Percentiles rank a stretch among this genome's conserved stretches.
Evolutionary conservation across 2,888 invertebrate genomes (phyloP).

Genomic region (Dorcus hopei): DNA sequence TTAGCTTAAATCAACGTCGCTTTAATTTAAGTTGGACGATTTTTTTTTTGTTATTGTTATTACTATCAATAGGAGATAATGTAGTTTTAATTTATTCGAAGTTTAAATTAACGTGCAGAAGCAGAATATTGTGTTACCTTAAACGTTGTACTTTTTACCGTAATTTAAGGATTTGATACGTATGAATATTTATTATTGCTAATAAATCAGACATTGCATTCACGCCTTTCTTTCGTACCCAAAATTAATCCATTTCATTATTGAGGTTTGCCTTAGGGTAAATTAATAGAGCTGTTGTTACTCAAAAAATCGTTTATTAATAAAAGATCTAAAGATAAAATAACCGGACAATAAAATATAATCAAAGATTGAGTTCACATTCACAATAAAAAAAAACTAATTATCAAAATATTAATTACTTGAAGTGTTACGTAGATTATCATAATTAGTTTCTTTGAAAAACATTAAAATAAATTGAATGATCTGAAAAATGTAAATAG

Average conservation of each 20-base stretch:
- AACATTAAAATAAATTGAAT: too few relatives aligned
- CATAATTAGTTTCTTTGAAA: too few relatives aligned
- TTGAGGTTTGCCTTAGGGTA: too few relatives aligned
- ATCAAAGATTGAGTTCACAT: background rate
- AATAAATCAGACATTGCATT: constrained; percentile 2
- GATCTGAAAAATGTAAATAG: too few relatives aligned
- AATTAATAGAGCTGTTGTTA: too few relatives aligned
- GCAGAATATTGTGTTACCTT: background rate
- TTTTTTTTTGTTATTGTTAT: background rate
- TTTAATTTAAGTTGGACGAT: background rate
- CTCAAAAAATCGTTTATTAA: too few relatives aligned
- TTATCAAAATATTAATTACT: too few relatives aligned
- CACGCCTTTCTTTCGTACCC: too few relatives aligned
- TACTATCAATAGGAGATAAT: background rate
- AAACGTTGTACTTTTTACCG: constrained; percentile 1
- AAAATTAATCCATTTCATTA: too few relatives aligned
- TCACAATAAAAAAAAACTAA: background rate
- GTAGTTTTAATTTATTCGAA: background rate
- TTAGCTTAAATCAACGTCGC: background rate
- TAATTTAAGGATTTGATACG: constrained; percentile 6
- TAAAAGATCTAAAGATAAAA: too few relatives aligned
- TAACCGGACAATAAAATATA: background rate
- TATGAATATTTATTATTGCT: constrained; percentile 7
- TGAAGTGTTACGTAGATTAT: too few relatives aligned
- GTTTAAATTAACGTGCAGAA: too few relatives aligned